Base-by-base conservation (phyloP, 2,113 vertebrate species). In the Dermatemys mawii region DNA sequence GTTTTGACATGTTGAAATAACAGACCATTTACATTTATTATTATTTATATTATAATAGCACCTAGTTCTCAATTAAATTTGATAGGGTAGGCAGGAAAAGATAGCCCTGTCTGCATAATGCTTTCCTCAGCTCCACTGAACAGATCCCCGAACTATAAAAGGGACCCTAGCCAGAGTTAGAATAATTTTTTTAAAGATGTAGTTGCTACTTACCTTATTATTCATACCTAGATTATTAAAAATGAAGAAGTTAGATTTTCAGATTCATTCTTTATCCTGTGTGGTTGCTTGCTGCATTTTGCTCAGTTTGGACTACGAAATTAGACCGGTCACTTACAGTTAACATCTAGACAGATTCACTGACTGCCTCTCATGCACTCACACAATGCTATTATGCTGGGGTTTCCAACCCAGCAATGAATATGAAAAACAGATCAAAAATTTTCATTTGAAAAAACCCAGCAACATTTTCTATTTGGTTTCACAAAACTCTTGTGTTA, bases 11-110 rank as follows among this genome's bases (percentile, higher is more conserved):
- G 26, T 10, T 19, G 48, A 3, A 14, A 87, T 70, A 88, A 55
- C 22, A 4, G 12, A 88, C 35, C 82, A 83, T 70, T 41, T n/a
- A 12, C 38, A 51, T 11, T 44, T 2, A 11, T 57, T 9, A 67
- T 70, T 35, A 35, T 63, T 79, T 14, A 27, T 49, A 46, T 26
- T 53, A 73, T 13, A 91, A 81, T 76, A 13, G 2, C 3, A 41
- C 1, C 1, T 0, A 49, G 29, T n/a, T 80, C 22, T 81, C 46
- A 78, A 50, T 1, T 21, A 75, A 26, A 81, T 48, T 67, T 0
- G 4, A 81, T 89, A 53, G 4, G 85, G 78, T 32, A 57, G 54
- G 54, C 51, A 57, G 44, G 24, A 49, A 41, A 54, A 44, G 1
- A 12, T 2, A 78, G 51, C 83, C 55, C 38, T 12, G 86, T 92